phyloP scores from a whole-genome alignment of 2,797 vertebrate species.

The Aphelocoma californica region DNA sequence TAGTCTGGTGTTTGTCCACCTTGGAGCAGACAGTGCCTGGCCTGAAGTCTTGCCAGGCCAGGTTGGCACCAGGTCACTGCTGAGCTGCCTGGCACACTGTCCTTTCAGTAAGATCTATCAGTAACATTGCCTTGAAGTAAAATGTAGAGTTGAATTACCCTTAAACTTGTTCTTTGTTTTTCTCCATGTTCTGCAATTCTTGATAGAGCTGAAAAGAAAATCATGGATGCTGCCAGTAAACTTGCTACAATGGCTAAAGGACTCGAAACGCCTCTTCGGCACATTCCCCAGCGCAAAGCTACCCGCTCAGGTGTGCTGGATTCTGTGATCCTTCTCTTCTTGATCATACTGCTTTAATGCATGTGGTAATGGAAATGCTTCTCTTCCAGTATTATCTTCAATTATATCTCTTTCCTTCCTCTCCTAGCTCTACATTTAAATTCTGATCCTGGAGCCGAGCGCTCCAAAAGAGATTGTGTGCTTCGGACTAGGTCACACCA shows the following conservation, averaged over 20 bases:
- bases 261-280: constrained; percentile 85
- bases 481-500: background rate
- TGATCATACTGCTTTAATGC: background rate
- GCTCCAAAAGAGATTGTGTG: constrained; percentile 5
- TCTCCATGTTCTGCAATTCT: constrained; percentile 22
- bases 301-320: constrained; percentile 59
- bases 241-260: constrained; percentile 92
- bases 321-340: background rate
- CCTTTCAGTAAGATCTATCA: background rate
- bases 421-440: constrained; percentile 20
- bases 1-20: background rate
- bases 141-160: background rate
- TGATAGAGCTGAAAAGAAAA: constrained; percentile 91
- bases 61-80: background rate
- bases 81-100: background rate
- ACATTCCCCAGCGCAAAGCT: constrained; percentile 62
- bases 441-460: constrained; percentile 42
- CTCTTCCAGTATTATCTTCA: background rate
- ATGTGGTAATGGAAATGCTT: background rate
- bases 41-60: background rate
- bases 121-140: background rate
- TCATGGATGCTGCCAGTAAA: constrained; percentile 92
- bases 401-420: background rate
- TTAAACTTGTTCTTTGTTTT: background rate
- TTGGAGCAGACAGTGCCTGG: background rate